A percentile compares a stretch with the other conserved stretches of the same genome.
Evolutionary conservation across 1,140 invertebrate genomes (phyloP).

Genomic region (Drosophila santomea): DNA sequence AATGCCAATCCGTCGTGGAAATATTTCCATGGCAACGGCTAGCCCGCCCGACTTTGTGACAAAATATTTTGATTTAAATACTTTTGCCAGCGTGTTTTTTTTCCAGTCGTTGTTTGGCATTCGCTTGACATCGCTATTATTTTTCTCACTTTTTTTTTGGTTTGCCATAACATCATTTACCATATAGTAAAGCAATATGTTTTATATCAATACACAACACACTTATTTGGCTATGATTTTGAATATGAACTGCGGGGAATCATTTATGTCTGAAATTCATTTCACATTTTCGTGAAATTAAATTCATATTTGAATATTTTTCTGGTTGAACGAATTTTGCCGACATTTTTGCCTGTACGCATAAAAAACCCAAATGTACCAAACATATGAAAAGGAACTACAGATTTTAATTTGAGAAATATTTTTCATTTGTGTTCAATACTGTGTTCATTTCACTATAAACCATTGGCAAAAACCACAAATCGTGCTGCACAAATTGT

Average conservation of each 20-base stretch:
- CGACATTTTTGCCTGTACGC: not conserved
- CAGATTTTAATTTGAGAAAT: not conserved
- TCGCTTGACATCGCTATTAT: not conserved
- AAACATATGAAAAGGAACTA: too few relatives aligned
- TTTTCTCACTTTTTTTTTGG: not conserved
- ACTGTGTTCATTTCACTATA: too few relatives aligned
- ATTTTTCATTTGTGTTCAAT: too few relatives aligned
- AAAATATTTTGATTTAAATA: slow-evolving; percentile 55
- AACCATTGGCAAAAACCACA: too few relatives aligned
- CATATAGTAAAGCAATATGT: too few relatives aligned
- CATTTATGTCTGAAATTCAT: not conserved
- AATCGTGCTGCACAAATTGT: not conserved
- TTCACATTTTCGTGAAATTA: slow-evolving; percentile 2
- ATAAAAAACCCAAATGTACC: not conserved
- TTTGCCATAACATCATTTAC: not conserved
- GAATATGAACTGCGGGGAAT: not conserved
- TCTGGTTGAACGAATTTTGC: slow-evolving; percentile 1
- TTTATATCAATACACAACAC: too few relatives aligned
- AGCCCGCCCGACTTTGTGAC: slow-evolving; percentile 23
- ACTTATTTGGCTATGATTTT: too few relatives aligned
- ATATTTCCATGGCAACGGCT: slow-evolving; percentile 34
- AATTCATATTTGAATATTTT: not conserved
- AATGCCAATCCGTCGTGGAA: slow-evolving; percentile 45
- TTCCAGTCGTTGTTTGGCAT: slow-evolving; percentile 5
- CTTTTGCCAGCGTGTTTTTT: slow-evolving; percentile 22